Conservation (phyloP, 2,797 vertebrate species). For the Coregonus sp. region DNA sequence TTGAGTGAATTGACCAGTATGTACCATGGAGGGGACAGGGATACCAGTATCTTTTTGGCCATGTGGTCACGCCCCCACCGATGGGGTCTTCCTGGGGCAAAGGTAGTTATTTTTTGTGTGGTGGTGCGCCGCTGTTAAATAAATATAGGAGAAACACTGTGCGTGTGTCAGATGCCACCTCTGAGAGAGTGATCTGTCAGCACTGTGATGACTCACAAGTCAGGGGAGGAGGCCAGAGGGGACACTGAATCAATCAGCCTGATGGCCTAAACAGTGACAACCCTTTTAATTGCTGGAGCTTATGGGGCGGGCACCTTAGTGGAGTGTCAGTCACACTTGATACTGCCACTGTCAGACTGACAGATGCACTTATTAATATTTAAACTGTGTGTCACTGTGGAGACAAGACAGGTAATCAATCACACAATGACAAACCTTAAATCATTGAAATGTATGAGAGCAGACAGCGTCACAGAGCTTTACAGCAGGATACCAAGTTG, state of each 20-base stretch:
- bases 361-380: conserved; percentile 1
- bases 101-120: too few relatives aligned
- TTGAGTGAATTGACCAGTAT: too few relatives aligned
- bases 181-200: too few relatives aligned
- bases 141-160: too few relatives aligned
- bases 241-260: background rate
- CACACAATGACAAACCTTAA: background rate
- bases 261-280: background rate
- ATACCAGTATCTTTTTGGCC: too few relatives aligned
- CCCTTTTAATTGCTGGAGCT: background rate
- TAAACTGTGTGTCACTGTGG: background rate
- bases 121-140: too few relatives aligned
- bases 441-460: background rate
- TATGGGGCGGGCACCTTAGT: background rate
- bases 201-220: too few relatives aligned
- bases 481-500: background rate
- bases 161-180: too few relatives aligned
- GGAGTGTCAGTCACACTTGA: background rate
- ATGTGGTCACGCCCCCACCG: too few relatives aligned
- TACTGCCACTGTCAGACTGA: background rate
- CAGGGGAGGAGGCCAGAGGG: background rate
- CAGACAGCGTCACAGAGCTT: background rate
- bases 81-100: too few relatives aligned
- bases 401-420: background rate
- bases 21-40: too few relatives aligned